phyloP scores from a whole-genome alignment of 2,888 invertebrate genomes.

The Caenorhabditis sp. region DNA sequence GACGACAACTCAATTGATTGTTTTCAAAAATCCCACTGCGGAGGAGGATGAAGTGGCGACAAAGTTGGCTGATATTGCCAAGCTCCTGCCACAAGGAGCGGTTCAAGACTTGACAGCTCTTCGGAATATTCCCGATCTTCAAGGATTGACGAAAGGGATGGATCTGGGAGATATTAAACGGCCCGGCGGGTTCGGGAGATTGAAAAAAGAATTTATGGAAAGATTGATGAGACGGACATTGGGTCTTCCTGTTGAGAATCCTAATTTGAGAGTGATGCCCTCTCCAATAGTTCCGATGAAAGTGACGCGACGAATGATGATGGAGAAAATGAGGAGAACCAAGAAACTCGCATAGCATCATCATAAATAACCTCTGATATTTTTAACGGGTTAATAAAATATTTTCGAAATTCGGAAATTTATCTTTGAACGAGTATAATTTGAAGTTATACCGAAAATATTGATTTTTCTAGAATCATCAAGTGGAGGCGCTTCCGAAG shows the following conservation, averaged over 20 bases:
- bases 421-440: no score
- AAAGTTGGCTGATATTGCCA: slow-evolving; percentile 47
- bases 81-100: slow-evolving; percentile 56
- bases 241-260: slow-evolving; percentile 49
- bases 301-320: slow-evolving; percentile 52
- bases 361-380: not conserved
- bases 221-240: slow-evolving; percentile 58
- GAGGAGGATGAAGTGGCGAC: slow-evolving; percentile 43
- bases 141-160: slow-evolving; percentile 63
- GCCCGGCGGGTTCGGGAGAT: slow-evolving; percentile 62
- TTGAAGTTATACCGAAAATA: no score
- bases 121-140: slow-evolving; percentile 62
- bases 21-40: slow-evolving; percentile 41
- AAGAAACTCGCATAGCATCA: not conserved
- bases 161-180: slow-evolving; percentile 60
- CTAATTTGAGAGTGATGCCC: slow-evolving; percentile 36
- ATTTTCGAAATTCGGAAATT: no score
- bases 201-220: slow-evolving; percentile 65
- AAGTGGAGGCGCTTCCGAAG: slow-evolving; percentile 49
- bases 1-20: slow-evolving; percentile 11
- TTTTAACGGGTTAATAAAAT: slow-evolving; percentile 2
- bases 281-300: slow-evolving; percentile 59
- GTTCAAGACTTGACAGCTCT: slow-evolving; percentile 59
- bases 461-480: no score
- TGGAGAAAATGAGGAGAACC: slow-evolving; percentile 32